Conservation (phyloP, 1,140 invertebrate species). For the Armadillidium nasatum region DNA sequence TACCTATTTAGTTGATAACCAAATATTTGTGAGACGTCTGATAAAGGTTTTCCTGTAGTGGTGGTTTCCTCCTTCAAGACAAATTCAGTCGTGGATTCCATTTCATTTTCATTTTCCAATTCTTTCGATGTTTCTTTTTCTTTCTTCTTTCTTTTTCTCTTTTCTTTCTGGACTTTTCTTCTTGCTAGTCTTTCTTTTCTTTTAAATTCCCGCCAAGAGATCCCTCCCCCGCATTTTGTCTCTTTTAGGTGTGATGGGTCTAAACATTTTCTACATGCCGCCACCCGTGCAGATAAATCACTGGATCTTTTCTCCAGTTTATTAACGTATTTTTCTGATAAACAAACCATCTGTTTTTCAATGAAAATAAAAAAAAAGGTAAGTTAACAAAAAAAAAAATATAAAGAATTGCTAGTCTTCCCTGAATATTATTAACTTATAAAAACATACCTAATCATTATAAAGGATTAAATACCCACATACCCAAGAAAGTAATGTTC, state of each 20-base stretch:
- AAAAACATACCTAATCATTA: too few species aligned
- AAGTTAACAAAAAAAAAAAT: too few species aligned
- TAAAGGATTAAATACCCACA: too few species aligned
- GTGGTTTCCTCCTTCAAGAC: neutral
- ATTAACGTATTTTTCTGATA: constrained; percentile 33
- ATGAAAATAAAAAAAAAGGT: too few species aligned
- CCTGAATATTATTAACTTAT: too few species aligned
- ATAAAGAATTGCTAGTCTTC: too few species aligned
- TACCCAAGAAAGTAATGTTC: too few species aligned
- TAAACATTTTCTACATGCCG: constrained; percentile 35
- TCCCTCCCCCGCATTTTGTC: constrained; percentile 38
- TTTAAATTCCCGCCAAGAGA: constrained; percentile 37
- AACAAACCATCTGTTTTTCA: neutral
- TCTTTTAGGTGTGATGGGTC: constrained; percentile 22
- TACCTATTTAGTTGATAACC: too few species aligned
- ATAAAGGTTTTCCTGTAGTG: neutral
- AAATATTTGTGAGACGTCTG: neutral
- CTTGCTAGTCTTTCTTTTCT: constrained; percentile 31
- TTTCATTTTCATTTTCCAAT: neutral
- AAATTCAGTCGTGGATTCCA: neutral
- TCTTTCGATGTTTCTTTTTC: neutral
- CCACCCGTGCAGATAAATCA: constrained; percentile 32
- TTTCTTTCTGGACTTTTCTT: constrained; percentile 13
- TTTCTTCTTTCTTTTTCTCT: neutral
- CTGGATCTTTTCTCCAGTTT: constrained; percentile 33